Percentiles rank a stretch among this genome's conserved stretches.
Conservation (phyloP, 2,113 vertebrate genomes). For the Lepus americanus region DNA sequence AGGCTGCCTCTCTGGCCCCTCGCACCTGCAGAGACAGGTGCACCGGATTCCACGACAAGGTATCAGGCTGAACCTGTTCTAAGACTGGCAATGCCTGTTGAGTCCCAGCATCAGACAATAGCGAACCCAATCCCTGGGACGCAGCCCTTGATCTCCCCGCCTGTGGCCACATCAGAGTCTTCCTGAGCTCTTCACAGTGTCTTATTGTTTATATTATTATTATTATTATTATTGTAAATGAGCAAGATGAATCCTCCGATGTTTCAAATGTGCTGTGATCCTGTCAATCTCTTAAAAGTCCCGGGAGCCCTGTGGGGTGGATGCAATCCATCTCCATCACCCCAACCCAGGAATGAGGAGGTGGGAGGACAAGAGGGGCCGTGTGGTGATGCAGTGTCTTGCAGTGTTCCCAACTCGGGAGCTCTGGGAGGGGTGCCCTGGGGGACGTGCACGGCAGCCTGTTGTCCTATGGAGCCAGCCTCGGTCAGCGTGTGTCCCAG, state of each 20-base stretch:
- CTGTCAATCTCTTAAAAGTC: not conserved
- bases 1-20: not conserved
- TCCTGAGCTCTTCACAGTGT: accelerated
- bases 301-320: no score
- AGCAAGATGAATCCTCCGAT: not conserved
- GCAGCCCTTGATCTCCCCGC: accelerated
- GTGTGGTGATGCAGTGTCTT: accelerated
- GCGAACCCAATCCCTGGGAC: accelerated
- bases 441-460: no score
- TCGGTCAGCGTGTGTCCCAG: no score
- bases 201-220: not conserved
- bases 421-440: no score
- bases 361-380: not conserved
- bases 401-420: accelerated
- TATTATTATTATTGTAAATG: not conserved
- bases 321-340: not conserved
- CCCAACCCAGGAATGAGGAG: not conserved
- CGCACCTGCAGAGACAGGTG: not conserved
- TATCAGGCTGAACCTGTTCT: accelerated
- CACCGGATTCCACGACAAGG: accelerated
- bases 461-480: accelerated
- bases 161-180: not conserved
- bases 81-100: not conserved
- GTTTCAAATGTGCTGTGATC: not conserved
- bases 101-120: accelerated